Conservation (phyloP, 2,113 vertebrate species). For the Arvicanthis niloticus region DNA sequence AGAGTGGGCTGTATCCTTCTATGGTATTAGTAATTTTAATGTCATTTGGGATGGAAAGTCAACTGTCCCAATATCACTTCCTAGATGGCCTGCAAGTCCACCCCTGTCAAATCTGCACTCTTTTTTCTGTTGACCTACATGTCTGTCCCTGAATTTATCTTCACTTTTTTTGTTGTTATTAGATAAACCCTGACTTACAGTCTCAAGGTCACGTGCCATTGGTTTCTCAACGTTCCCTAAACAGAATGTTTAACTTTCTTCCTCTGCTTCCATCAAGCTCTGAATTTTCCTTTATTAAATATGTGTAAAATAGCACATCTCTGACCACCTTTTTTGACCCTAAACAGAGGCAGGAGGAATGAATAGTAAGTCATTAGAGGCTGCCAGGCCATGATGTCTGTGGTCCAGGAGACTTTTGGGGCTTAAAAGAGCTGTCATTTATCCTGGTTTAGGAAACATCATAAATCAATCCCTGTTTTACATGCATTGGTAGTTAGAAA, state of each 20-base stretch:
- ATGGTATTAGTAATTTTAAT: background rate
- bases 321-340: background rate
- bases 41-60: background rate
- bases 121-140: background rate
- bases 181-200: background rate
- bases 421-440: background rate
- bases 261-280: background rate
- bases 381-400: background rate
- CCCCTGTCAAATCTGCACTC: background rate
- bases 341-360: background rate
- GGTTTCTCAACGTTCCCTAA: background rate
- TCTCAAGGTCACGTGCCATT: background rate
- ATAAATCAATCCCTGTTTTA: background rate
- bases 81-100: background rate
- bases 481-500: background rate
- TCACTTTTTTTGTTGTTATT: background rate
- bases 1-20: background rate
- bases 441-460: background rate
- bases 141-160: background rate
- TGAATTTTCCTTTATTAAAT: conserved; percentile 8
- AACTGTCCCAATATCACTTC: background rate
- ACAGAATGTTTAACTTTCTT: background rate
- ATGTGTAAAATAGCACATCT: background rate
- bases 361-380: background rate
- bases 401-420: background rate